Percentiles rank a stretch among this genome's conserved stretches.
Conservation (phyloP, 2,797 vertebrate species). For the Delichon dasypus region DNA sequence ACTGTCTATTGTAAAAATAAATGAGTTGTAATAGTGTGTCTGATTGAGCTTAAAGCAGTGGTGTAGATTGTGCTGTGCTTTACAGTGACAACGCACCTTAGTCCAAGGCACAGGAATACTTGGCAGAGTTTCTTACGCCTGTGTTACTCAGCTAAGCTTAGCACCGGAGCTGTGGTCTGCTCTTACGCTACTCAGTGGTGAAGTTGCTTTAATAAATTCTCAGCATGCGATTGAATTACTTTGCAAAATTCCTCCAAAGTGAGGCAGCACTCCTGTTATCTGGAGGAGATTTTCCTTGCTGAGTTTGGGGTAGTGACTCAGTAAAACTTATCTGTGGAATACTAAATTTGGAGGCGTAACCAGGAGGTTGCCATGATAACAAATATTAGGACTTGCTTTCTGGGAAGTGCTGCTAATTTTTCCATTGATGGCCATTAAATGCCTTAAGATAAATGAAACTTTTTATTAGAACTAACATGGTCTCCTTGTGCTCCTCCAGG, state of each 20-base stretch:
- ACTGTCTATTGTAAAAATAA: background rate
- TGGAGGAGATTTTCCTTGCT: slow-evolving; percentile 37
- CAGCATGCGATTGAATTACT: slow-evolving; percentile 7
- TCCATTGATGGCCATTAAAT: slow-evolving; percentile 47
- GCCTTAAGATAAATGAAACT: slow-evolving; percentile 30
- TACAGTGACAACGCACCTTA: background rate
- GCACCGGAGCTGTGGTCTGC: background rate
- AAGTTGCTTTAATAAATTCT: slow-evolving; percentile 15
- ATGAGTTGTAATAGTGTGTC: background rate
- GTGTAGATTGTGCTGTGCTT: background rate
- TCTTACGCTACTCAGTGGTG: background rate
- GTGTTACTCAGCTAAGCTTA: background rate
- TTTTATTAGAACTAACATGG: background rate
- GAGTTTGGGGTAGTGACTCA: slow-evolving; percentile 54
- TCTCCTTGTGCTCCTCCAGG: background rate
- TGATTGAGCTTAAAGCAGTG: background rate
- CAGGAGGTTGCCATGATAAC: slow-evolving; percentile 60
- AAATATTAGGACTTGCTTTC: slow-evolving; percentile 48
- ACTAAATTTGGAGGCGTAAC: slow-evolving; percentile 63
- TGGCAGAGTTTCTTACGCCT: background rate
- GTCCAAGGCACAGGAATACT: background rate
- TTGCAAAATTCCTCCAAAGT: slow-evolving; percentile 36
- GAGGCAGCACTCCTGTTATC: slow-evolving; percentile 37
- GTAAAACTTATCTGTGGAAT: slow-evolving; percentile 51
- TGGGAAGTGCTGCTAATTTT: slow-evolving; percentile 53